Evolutionary conservation across 2,113 vertebrate genomes (phyloP), one percentile per base, ranked within the genome.

Genomic region (Engystomops pustulosus): DNA sequence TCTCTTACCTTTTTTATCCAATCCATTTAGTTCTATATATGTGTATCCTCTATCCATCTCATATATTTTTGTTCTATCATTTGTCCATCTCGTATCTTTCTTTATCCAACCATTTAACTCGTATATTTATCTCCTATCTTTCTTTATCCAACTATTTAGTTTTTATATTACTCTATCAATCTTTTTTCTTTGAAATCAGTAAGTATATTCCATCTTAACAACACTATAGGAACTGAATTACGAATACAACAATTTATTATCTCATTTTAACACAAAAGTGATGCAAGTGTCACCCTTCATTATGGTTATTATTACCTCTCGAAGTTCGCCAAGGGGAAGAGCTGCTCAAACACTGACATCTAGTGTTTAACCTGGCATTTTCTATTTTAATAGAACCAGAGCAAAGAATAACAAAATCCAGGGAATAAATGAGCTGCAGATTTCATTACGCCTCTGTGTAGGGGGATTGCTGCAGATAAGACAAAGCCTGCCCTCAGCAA

Each of bases 301-400:
- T 79, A 85, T 30, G 25, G 30, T 38, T 79, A 58, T 85, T 79
- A 78, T 32, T 38, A 51, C 58, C 47, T 27, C 6, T 4, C 6
- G 23, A 74, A 84, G 12, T 20, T 20, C n/a, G 38, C 20, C 30
- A 18, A 20, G 9, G 15, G 32, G 36, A 55, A 79, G 75, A 15
- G 32, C 25, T 70, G 83, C 53, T 85, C 83, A 44, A 10, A 79
- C 30, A 58, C 62, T 55, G 74, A 70, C 83, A 85, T 70, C 83
- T 85, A 85, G 83, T 85, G 83, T 44, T 14, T 2, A 45, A 47
- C 51, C n/a, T 78, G 10, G 75, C 55, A 55, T 1, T 47, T 15
- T 72, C n/a, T 25, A 27, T 44, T 49, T 51, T 76, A 53, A 55
- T 41, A 60, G 7, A 1, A 25, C 5, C 23, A 36, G 25, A 76